Percentiles rank a stretch among this genome's conserved stretches.
Evolutionary conservation across 2,888 invertebrate genomes (phyloP).

Genomic region (Cheilosia scutellata): DNA sequence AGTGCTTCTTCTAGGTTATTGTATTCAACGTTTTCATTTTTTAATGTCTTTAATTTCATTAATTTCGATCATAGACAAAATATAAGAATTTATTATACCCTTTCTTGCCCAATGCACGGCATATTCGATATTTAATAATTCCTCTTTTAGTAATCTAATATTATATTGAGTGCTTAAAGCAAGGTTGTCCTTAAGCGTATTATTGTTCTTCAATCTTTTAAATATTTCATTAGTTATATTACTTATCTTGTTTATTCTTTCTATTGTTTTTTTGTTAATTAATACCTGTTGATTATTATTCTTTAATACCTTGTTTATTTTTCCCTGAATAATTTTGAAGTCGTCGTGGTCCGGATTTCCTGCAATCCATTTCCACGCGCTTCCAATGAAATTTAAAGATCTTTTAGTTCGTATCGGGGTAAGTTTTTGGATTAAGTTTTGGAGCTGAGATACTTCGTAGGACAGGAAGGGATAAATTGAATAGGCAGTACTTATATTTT

Average conservation of each 20-base stretch:
- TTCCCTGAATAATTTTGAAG: constrained; percentile 22
- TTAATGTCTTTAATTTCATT: constrained; percentile 29
- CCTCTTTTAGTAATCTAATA: constrained; percentile 59
- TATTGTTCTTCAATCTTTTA: constrained; percentile 9
- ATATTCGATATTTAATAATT: background rate
- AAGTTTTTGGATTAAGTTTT: background rate
- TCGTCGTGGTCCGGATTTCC: no score
- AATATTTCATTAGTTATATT: constrained; percentile 16
- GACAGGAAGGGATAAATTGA: constrained; percentile 4
- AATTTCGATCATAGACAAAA: no score
- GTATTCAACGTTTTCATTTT: constrained; percentile 65
- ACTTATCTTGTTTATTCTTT: constrained; percentile 25
- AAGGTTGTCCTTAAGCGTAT: constrained; percentile 21
- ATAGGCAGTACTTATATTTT: background rate
- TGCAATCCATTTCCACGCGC: constrained; percentile 44
- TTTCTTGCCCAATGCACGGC: no score
- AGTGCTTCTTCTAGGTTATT: constrained; percentile 71
- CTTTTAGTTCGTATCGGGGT: background rate
- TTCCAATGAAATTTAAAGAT: constrained; percentile 1
- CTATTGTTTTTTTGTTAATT: no score
- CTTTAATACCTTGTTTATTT: no score
- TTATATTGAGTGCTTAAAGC: constrained; percentile 44
- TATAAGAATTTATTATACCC: no score
- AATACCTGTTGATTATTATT: no score
- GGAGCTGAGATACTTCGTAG: constrained; percentile 3